Evolutionary conservation across 2,888 invertebrate genomes (phyloP), one percentile per base, ranked within the genome.

Genomic region (Orthosia incerta): DNA sequence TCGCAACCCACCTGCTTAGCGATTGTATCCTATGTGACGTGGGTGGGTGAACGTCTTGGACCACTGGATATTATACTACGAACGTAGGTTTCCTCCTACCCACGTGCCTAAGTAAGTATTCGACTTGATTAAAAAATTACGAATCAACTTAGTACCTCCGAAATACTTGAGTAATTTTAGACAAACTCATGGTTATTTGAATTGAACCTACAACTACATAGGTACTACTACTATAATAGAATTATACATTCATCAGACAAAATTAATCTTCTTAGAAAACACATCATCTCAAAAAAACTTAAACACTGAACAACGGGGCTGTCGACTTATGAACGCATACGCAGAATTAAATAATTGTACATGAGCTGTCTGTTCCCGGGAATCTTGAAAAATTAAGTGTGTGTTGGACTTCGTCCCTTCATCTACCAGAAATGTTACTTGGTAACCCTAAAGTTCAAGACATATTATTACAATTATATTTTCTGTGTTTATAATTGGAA

Each of bases 291-390:
- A 53, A 73, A 76, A 62, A 50, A 64, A 53, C 51, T 20, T 15
- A 20, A 61, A 67, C 66, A 66, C 71, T 63, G 31, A 55, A 69
- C 48, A 67, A 53, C 60, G 70, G 66, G 76, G 82, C 85, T 83
- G 75, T 76, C 77, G 84, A 83, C 87, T 86, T 76, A 77, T 81
- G 80, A 82, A 75, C 80, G 80, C 26, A n/a, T 79, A 90, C 90
- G 85, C 82, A 88, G 89, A 91, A 92, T 88, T 87, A 86, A 89
- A 88, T 91, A 89, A 90, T 90, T 88, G 87, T 26, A 20, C 85
- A 88, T 86, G 89, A 89, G 88, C 87, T 88, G 90, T 90, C 87
- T 86, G 80, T 89, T 90, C 86, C 87, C 85, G 86, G 79, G 89
- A 92, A 90, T 89, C 82, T 76, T 76, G 84, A 84, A 87, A 87